phyloP scores from a whole-genome alignment of 1,140 invertebrate species.

The Trinorchestia longiramus region DNA sequence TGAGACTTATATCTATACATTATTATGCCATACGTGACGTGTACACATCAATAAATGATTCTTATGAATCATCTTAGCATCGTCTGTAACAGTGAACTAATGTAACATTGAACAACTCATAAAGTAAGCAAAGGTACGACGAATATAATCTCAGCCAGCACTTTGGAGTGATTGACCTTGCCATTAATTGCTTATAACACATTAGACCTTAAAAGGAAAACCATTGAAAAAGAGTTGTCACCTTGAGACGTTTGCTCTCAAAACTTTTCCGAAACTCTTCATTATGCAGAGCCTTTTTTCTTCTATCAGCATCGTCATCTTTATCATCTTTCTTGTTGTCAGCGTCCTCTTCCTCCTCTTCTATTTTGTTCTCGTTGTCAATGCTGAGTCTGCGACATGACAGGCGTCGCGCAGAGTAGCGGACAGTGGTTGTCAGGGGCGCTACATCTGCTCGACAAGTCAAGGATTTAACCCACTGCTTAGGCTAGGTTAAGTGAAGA shows the following conservation, averaged over 20 bases:
- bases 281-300: constrained; percentile 31
- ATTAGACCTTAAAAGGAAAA: neutral
- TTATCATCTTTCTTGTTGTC: constrained; percentile 43
- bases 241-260: constrained; percentile 7
- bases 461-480: neutral
- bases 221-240: neutral
- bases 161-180: no score
- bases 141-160: no score
- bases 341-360: constrained; percentile 35
- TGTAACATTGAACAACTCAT: no score
- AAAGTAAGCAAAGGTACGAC: no score
- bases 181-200: no score
- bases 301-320: constrained; percentile 35
- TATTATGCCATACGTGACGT: no score
- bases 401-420: neutral
- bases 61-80: no score
- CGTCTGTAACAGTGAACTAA: no score
- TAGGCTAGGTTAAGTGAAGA: no score
- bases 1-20: no score
- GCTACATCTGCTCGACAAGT: neutral
- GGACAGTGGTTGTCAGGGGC: neutral
- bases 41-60: no score
- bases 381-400: constrained; percentile 22
- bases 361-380: constrained; percentile 44
- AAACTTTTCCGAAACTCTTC: constrained; percentile 30